Percentiles rank a stretch among this genome's conserved stretches.
Conservation (phyloP, 2,113 vertebrate species). For the Strix aluco region DNA sequence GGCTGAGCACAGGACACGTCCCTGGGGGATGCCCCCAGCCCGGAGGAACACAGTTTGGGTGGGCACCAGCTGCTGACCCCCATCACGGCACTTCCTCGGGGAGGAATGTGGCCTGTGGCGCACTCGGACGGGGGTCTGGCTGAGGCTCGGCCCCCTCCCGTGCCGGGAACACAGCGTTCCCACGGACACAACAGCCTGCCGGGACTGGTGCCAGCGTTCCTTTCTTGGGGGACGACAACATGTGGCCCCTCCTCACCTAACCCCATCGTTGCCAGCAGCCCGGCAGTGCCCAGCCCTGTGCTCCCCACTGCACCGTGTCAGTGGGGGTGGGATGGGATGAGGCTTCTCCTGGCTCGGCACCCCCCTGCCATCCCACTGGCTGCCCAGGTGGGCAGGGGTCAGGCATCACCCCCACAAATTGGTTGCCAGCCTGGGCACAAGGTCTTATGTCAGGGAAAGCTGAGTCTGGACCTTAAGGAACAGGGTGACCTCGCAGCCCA, state of each 20-base stretch:
- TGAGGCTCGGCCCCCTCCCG: neutral
- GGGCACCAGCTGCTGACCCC: neutral
- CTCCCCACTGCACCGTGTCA: fast-evolving
- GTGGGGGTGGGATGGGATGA: fast-evolving
- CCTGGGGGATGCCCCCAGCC: neutral
- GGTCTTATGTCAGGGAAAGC: neutral
- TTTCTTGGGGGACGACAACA: fast-evolving
- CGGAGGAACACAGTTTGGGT: fast-evolving
- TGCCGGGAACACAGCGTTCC: neutral
- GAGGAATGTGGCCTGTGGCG: neutral
- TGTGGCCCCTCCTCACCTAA: neutral
- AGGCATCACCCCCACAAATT: neutral
- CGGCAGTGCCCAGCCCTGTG: fast-evolving
- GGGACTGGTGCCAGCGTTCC: neutral
- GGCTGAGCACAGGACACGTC: neutral
- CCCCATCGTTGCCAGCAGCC: neutral
- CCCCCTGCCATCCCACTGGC: neutral
- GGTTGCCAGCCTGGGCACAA: fast-evolving
- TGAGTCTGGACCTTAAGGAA: neutral
- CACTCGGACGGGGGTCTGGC: neutral
- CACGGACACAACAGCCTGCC: neutral
- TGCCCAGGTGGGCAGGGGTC: neutral
- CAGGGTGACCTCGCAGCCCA: neutral
- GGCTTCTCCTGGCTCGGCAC: neutral
- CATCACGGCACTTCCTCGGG: fast-evolving